These are phyloP conservation scores for Leucophenga varia DNA, from an alignment of 1,140 invertebrate genomes.

Conservation along the genomic window DNA sequence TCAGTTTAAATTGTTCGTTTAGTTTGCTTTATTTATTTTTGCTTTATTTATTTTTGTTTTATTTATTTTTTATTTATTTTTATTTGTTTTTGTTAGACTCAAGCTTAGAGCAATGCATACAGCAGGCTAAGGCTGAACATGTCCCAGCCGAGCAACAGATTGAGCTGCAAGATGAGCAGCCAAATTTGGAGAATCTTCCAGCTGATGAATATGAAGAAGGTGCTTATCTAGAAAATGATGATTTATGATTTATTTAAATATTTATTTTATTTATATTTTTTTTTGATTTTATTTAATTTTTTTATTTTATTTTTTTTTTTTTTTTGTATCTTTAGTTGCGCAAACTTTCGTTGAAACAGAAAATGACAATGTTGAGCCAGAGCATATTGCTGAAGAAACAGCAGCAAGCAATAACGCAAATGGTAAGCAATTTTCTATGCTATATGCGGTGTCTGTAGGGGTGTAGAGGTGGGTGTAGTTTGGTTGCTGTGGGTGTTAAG, in stretches of 20 bases:
- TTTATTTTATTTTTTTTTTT: conserved; percentile 19
- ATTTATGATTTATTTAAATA: conserved; percentile 13
- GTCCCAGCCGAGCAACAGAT: conserved; percentile 58
- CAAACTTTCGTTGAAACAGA: conserved; percentile 31
- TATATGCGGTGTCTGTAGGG: too few species aligned
- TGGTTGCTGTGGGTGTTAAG: conserved; percentile 2
- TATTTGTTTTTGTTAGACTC: conserved; percentile 56
- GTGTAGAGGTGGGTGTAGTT: too few species aligned
- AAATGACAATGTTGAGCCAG: conserved; percentile 16
- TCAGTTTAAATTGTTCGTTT: conserved; percentile 4
- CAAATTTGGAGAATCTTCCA: conserved; percentile 33
- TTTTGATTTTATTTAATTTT: conserved; percentile 23
- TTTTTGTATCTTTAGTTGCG: conserved; percentile 28
- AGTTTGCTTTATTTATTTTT: conserved; percentile 24
- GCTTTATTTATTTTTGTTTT: conserved; percentile 15
- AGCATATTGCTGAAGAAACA: too few species aligned
- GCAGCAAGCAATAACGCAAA: conserved; percentile 40
- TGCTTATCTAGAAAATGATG: too few species aligned
- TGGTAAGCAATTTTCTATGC: conserved; percentile 53
- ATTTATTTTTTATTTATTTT: conserved; percentile 8
- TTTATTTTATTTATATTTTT: conserved; percentile 26
- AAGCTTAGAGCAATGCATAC: conserved; percentile 63
- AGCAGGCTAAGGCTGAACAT: conserved; percentile 61
- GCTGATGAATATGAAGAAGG: conserved; percentile 45
- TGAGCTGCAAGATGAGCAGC: conserved; percentile 52